Percentiles rank a stretch among this genome's conserved stretches.
phyloP scores from a whole-genome alignment of 2,113 vertebrate genomes.

The Vicugna pacos region DNA sequence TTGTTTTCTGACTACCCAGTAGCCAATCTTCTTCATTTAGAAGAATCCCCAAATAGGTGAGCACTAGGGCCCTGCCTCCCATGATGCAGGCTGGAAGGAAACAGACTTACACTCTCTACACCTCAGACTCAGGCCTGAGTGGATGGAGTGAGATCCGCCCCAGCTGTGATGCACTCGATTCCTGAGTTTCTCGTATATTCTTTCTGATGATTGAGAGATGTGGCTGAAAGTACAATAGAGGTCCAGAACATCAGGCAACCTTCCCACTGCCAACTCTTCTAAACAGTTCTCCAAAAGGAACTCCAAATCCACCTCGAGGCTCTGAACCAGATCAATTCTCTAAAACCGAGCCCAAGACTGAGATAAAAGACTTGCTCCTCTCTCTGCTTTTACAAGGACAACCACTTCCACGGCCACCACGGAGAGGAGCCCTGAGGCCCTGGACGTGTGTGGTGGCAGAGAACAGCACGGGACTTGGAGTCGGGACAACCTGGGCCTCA shows the following conservation, averaged over 20 bases:
- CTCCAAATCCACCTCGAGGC: neutral
- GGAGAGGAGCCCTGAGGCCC: neutral
- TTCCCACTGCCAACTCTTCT: neutral
- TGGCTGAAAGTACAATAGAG: neutral
- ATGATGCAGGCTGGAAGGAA: fast-evolving
- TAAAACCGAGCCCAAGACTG: neutral
- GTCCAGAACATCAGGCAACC: neutral
- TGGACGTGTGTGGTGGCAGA: too few species aligned
- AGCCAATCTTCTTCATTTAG: conserved; percentile 31
- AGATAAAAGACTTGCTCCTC: neutral
- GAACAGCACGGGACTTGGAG: neutral
- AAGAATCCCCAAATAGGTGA: conserved; percentile 33
- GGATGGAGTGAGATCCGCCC: neutral
- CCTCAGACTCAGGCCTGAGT: neutral
- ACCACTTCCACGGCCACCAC: neutral
- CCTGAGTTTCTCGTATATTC: neutral
- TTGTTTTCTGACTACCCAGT: neutral
- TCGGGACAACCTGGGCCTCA: neutral
- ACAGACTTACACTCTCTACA: too few species aligned
- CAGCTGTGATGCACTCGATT: neutral
- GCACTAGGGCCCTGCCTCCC: neutral
- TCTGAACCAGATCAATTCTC: neutral
- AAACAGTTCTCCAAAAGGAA: neutral
- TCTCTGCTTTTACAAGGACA: neutral
- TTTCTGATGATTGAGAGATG: neutral